Base-by-base conservation (phyloP, 2,797 vertebrate species). In the Merluccius polli region DNA sequence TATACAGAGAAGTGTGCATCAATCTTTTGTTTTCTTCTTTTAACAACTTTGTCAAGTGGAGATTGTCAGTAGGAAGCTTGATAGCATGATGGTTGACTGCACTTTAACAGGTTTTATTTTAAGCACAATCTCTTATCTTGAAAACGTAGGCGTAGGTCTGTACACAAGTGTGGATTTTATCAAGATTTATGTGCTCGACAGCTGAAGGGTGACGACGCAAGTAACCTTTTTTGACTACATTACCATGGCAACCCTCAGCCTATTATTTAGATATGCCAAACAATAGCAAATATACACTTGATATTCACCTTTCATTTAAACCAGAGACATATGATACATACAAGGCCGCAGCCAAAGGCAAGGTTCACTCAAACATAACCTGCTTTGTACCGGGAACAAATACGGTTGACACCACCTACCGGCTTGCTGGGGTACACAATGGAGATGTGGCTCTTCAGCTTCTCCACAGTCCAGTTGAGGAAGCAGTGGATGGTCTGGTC, bases 401-500 rank as follows among this genome's bases (percentile, higher is more conserved):
- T 59, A n/a, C 9, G 2, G 1, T 41, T 13, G 6, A 65, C 59
- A 65, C 11, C 27, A 77, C 95, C 95, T 81, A 98, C 97, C 88
- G 97, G 97, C 82, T 94, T 96, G 84, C 96, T 96, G 79, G 97
- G 97, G 89, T 98, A 98, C 73, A 97, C 96, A 0, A 91, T 91
- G 48, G 97, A 93, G 65, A 99, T 96, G 87, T 99, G 98, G 52
- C 86, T 90, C 90, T 99, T 99, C 68, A 98, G 93, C 84, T 89
- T 94, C 90, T 96, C 96, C 90, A 98, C 98, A 0, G 96, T 98
- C 98, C 98, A 98, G 88, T 95, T 93, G 83, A 96, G 92, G 87
- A 96, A 97, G 91, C 98, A 99, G 93, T 90, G 94, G 82, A 99
- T 93, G 78, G 96, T 97, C 92, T 98, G 97, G 91, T 99, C 98